phyloP scores from a whole-genome alignment of 2,797 vertebrate genomes.

The Molothrus ater region DNA sequence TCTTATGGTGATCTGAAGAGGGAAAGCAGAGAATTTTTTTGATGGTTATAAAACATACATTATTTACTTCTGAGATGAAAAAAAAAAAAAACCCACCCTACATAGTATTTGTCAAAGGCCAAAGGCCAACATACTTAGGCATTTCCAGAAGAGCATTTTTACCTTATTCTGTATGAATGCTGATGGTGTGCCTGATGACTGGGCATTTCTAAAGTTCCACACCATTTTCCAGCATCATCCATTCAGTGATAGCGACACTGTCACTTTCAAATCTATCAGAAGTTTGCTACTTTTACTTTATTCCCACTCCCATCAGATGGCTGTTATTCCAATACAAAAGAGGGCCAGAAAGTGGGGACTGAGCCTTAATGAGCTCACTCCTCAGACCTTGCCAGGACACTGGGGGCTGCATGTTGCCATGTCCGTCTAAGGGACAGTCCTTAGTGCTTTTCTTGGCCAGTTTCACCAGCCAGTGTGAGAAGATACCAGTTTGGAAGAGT shows the following conservation, averaged over 20 bases:
- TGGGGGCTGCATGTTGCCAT: background rate
- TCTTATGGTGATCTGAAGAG: constrained; percentile 51
- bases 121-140: background rate
- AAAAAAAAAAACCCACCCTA: background rate
- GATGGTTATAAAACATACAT: constrained; percentile 34
- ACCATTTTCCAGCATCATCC: background rate
- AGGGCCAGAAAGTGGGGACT: background rate
- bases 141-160: constrained; percentile 40
- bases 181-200: background rate
- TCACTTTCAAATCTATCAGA: background rate
- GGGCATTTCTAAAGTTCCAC: background rate
- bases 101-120: constrained; percentile 15
- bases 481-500: background rate
- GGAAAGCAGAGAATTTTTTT: constrained; percentile 59
- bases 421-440: background rate
- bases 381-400: background rate
- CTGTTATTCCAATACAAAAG: background rate
- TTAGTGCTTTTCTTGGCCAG: background rate
- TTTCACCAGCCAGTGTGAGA: background rate
- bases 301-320: background rate
- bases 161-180: background rate
- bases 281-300: background rate
- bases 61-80: constrained; percentile 45
- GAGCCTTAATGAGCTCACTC: background rate
- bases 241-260: background rate